Conservation (phyloP, 2,888 invertebrate genomes). For the Ypsolopha sequella region DNA sequence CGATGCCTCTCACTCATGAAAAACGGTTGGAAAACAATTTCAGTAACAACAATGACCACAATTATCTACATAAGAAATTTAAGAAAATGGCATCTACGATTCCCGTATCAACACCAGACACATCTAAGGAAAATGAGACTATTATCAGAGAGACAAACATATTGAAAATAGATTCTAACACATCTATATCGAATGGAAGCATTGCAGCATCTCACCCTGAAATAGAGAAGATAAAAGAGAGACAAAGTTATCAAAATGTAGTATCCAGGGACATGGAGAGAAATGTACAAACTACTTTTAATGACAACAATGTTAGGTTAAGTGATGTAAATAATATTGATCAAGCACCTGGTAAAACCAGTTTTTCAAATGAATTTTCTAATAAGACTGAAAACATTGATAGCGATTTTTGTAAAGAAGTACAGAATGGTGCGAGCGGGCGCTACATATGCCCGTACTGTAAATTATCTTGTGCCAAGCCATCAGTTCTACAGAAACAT, state of each 20-base stretch:
- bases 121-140: conserved; percentile 37
- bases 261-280: conserved; percentile 36
- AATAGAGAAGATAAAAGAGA: conserved; percentile 55
- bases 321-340: conserved; percentile 61
- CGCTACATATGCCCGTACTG: conserved; percentile 91
- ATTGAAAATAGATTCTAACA: conserved; percentile 35
- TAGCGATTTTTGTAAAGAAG: conserved; percentile 63
- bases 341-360: conserved; percentile 66
- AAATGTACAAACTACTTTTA: conserved; percentile 70
- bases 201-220: conserved; percentile 60
- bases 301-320: conserved; percentile 55
- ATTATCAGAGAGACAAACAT: conserved; percentile 41
- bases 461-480: conserved; percentile 90
- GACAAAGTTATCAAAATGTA: conserved; percentile 29
- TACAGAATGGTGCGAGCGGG: conserved; percentile 63
- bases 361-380: conserved; percentile 64
- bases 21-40: conserved; percentile 61
- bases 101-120: conserved; percentile 42
- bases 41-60: conserved; percentile 73
- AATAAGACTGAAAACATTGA: conserved; percentile 69
- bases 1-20: conserved; percentile 63
- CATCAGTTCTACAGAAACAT: conserved; percentile 94
- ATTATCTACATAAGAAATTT: conserved; percentile 93
- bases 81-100: conserved; percentile 84
- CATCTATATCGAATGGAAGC: conserved; percentile 53